A percentile compares a stretch with the other conserved stretches of the same genome.
These are phyloP conservation scores for Rhegmatorhina hoffmannsi DNA, from an alignment of 2,113 vertebrate species.

Conservation along the genomic window DNA sequence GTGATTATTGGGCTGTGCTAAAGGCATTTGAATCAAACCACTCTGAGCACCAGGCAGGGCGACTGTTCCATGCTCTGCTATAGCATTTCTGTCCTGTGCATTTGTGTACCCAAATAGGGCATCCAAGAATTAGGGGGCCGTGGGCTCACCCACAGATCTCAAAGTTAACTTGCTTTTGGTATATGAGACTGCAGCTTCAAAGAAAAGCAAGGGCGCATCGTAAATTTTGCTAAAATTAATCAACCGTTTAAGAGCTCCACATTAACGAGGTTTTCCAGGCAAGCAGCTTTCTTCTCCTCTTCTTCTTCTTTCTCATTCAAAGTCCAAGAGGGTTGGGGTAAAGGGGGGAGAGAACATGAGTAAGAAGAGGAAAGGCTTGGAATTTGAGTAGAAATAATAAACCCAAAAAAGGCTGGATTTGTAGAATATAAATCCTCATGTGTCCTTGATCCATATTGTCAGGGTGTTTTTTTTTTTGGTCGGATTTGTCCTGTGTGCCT, in stretches of 20 bases:
- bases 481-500: slow-evolving; percentile 92
- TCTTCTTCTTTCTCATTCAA: slow-evolving; percentile 57
- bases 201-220: slow-evolving; percentile 54
- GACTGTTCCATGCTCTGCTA: not conserved
- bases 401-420: slow-evolving; percentile 80
- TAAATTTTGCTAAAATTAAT: slow-evolving; percentile 95
- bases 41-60: not conserved
- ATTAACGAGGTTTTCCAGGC: slow-evolving; percentile 88
- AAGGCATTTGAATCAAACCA: not conserved
- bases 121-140: not conserved
- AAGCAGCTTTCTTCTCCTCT: slow-evolving; percentile 81
- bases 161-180: slow-evolving; percentile 69
- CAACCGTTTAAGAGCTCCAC: slow-evolving; percentile 92
- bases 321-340: slow-evolving; percentile 58
- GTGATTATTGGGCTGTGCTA: not conserved
- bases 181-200: slow-evolving; percentile 50
- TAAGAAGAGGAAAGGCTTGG: slow-evolving; percentile 37
- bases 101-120: not conserved
- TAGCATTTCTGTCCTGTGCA: not conserved
- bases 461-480: slow-evolving; percentile 75
- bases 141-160: not conserved
- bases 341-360: not conserved
- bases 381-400: slow-evolving; percentile 80
- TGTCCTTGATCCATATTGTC: slow-evolving; percentile 78
- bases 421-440: slow-evolving; percentile 73